These are phyloP conservation scores for Apodemia mormo DNA, from an alignment of 2,888 invertebrate species.

Conservation along the genomic window DNA sequence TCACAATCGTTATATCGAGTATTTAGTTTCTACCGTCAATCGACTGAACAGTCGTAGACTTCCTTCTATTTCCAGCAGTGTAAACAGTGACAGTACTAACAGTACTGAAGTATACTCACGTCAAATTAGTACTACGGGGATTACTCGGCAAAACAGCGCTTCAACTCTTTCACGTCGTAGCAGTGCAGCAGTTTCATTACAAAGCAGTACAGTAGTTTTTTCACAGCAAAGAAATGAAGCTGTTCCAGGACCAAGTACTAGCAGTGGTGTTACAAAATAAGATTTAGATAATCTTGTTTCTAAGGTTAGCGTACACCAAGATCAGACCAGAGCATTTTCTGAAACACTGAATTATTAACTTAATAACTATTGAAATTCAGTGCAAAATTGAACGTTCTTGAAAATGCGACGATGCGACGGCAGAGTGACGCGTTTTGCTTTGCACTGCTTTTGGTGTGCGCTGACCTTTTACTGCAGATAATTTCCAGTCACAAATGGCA, in stretches of 20 bases:
- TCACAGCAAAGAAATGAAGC: not conserved
- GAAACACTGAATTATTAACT: too few species aligned
- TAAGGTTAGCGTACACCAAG: not conserved
- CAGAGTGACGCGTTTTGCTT: too few species aligned
- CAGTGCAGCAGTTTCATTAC: not conserved
- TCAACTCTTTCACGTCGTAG: not conserved
- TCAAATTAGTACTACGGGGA: not conserved
- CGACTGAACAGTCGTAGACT: not conserved
- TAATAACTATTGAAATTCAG: too few species aligned
- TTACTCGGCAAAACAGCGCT: not conserved
- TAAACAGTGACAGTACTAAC: not conserved
- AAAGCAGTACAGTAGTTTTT: not conserved
- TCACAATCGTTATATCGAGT: not conserved
- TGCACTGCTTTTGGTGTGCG: too few species aligned
- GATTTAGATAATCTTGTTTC: not conserved
- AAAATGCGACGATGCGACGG: too few species aligned
- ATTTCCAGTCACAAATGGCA: too few species aligned
- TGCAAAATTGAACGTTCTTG: too few species aligned
- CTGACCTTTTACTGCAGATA: too few species aligned
- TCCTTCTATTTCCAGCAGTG: conserved; percentile 1
- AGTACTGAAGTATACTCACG: not conserved
- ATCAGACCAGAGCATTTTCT: not conserved
- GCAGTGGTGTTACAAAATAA: not conserved
- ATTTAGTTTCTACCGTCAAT: not conserved
- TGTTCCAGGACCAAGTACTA: not conserved